Conservation (phyloP, 2,888 invertebrate species). For the Drosophila putrida region DNA sequence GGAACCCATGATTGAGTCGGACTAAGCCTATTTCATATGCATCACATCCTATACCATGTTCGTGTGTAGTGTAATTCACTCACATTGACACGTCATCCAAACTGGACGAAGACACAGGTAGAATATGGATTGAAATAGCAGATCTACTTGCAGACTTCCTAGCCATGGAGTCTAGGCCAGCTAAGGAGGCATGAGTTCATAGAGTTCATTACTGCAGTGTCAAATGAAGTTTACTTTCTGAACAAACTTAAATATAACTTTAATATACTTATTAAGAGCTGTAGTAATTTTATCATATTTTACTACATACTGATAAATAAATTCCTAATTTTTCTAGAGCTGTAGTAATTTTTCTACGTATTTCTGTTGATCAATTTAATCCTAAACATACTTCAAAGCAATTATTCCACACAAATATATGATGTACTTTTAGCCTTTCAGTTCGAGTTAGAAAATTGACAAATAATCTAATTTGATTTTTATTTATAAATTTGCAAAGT, state of each 20-base stretch:
- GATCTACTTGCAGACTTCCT: not conserved
- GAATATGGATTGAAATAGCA: not conserved
- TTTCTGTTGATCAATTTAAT: not conserved
- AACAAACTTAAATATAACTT: too few relatives aligned
- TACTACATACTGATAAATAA: not conserved
- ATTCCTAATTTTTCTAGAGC: too few relatives aligned
- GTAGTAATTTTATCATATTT: not conserved
- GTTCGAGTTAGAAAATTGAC: too few relatives aligned
- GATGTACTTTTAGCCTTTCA: too few relatives aligned
- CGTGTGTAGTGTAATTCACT: slow-evolving; percentile 45
- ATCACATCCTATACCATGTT: slow-evolving; percentile 18
- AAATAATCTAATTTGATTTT: too few relatives aligned
- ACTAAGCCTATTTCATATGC: slow-evolving; percentile 37
- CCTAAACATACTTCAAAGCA: not conserved
- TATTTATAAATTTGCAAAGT: too few relatives aligned
- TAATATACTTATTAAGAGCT: too few relatives aligned
- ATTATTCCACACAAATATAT: not conserved
- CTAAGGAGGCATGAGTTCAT: not conserved
- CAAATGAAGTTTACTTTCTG: not conserved
- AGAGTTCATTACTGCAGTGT: not conserved
- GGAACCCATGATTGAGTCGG: not conserved
- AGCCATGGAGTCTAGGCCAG: not conserved
- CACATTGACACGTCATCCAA: slow-evolving; percentile 62
- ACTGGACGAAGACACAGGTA: not conserved
- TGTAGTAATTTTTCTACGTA: too few relatives aligned